Evolutionary conservation across 1,140 invertebrate species (phyloP).

Genomic region (Aphelenchoides avenae): DNA sequence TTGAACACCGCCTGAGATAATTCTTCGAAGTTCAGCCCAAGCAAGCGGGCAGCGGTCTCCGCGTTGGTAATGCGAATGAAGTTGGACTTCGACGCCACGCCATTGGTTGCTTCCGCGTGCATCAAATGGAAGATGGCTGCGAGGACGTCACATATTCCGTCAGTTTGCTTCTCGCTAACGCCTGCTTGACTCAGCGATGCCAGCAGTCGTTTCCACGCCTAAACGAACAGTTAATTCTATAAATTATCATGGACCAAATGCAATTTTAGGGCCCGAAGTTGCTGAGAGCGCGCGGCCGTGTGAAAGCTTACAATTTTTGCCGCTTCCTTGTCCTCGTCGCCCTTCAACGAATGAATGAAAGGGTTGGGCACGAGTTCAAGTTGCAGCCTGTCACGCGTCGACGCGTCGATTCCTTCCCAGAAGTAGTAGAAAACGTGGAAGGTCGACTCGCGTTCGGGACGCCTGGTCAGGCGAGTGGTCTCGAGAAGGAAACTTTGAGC

Average conservation of each 20-base stretch:
- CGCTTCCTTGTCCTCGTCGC: constrained; percentile 14
- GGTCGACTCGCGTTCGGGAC: constrained; percentile 70
- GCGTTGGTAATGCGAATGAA: constrained; percentile 77
- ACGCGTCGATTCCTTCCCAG: constrained; percentile 74
- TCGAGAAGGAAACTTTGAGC: constrained; percentile 70
- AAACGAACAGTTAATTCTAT: not conserved
- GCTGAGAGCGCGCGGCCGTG: no score
- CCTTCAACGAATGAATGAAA: constrained; percentile 15
- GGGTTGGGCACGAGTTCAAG: constrained; percentile 16
- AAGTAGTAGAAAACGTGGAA: constrained; percentile 79
- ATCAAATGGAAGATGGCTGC: constrained; percentile 87
- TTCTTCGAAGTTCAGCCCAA: constrained; percentile 78
- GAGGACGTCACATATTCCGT: constrained; percentile 77
- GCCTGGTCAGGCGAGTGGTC: constrained; percentile 70
- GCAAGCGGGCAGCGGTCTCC: constrained; percentile 73
- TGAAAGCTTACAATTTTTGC: not conserved
- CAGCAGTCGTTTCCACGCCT: constrained; percentile 70
- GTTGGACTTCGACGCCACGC: constrained; percentile 66
- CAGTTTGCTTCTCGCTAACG: constrained; percentile 73
- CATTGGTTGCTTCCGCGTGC: constrained; percentile 67
- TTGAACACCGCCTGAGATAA: constrained; percentile 71
- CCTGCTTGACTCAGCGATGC: constrained; percentile 72
- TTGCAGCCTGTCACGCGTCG: constrained; percentile 70
- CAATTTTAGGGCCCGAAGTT: no score
- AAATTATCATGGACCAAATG: no score